phyloP scores from a whole-genome alignment of 2,113 vertebrate genomes.

The Sinosuthora webbiana region DNA sequence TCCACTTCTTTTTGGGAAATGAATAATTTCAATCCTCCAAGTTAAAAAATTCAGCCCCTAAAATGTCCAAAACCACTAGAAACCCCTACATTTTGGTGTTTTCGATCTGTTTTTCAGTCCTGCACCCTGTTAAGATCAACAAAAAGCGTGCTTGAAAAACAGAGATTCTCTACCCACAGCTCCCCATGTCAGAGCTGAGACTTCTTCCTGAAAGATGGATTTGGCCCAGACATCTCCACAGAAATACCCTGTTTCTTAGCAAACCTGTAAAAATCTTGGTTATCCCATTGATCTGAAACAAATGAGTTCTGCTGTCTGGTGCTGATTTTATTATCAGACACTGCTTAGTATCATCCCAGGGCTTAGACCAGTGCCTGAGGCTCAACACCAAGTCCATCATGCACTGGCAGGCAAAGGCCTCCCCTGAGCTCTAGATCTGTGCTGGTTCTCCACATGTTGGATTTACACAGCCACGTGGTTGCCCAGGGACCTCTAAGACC shows the following conservation, averaged over 20 bases:
- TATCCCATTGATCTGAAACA: conserved; percentile 52
- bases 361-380: conserved; percentile 4
- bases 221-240: not conserved
- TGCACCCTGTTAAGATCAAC: not conserved
- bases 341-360: conserved; percentile 36
- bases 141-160: not conserved
- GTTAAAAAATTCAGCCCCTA: not conserved
- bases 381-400: not conserved
- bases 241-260: not conserved
- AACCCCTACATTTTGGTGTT: not conserved
- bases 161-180: not conserved
- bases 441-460: not conserved
- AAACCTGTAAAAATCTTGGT: conserved; percentile 38
- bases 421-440: not conserved
- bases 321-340: conserved; percentile 59
- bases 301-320: conserved; percentile 41
- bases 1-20: not conserved
- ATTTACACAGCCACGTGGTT: fast-evolving
- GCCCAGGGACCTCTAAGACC: not conserved
- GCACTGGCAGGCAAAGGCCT: not conserved
- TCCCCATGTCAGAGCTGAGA: not conserved
- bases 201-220: not conserved
- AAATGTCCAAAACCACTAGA: not conserved
- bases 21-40: not conserved
- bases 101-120: not conserved